A percentile compares a stretch with the other conserved stretches of the same genome.
These are phyloP conservation scores for Antechinus flavipes DNA, from an alignment of 2,113 vertebrate genomes.

Conservation along the genomic window DNA sequence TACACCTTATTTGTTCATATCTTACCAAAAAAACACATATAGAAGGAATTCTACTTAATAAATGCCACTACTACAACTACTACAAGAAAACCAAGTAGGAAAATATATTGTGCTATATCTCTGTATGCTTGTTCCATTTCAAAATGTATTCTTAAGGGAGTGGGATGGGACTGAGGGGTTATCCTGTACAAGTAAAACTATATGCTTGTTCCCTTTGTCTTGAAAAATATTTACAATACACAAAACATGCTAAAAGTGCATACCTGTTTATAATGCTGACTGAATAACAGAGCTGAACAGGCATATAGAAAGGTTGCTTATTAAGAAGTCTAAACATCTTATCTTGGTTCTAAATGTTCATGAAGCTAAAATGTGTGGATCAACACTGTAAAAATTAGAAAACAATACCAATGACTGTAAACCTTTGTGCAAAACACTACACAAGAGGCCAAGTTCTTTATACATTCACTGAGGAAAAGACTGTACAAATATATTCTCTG, in stretches of 20 bases:
- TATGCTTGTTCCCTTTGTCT: slow-evolving; percentile 80
- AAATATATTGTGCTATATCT: slow-evolving; percentile 74
- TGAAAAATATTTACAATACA: slow-evolving; percentile 78
- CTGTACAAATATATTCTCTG: slow-evolving; percentile 67
- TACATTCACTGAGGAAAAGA: slow-evolving; percentile 68
- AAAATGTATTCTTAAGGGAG: slow-evolving; percentile 67
- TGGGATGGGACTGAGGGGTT: slow-evolving; percentile 22
- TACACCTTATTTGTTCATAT: neutral
- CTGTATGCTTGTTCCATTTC: slow-evolving; percentile 73
- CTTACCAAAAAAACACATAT: slow-evolving; percentile 54
- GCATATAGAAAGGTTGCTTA: slow-evolving; percentile 68
- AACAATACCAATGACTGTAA: slow-evolving; percentile 78
- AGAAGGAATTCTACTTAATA: slow-evolving; percentile 54
- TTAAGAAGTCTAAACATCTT: slow-evolving; percentile 70
- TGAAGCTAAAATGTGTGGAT: slow-evolving; percentile 72
- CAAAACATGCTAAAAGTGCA: slow-evolving; percentile 53
- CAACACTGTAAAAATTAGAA: slow-evolving; percentile 76
- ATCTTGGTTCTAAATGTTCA: slow-evolving; percentile 61
- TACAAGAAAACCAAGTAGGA: slow-evolving; percentile 73
- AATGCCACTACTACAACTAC: slow-evolving; percentile 55
- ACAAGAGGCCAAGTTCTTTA: slow-evolving; percentile 69
- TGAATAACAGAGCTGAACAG: slow-evolving; percentile 68
- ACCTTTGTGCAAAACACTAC: slow-evolving; percentile 80
- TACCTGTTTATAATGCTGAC: slow-evolving; percentile 74
- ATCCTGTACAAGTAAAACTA: slow-evolving; percentile 71